Evolutionary conservation across 2,888 invertebrate genomes (phyloP).

Genomic region (Aspidiotus rigidus): DNA sequence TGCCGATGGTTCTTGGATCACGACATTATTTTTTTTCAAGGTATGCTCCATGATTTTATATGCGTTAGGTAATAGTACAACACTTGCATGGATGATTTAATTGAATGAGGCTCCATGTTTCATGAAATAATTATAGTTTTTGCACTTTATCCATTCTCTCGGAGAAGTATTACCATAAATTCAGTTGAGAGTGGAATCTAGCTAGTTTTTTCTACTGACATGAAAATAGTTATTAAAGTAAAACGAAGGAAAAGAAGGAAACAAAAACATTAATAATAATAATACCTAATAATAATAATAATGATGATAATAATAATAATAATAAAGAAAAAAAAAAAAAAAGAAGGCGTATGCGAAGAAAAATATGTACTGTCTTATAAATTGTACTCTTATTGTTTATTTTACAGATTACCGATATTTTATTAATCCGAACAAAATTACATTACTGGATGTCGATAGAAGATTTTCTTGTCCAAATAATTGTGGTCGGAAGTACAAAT

Average conservation of each 20-base stretch:
- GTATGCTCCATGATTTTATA: too few species aligned
- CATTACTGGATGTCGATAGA: neutral
- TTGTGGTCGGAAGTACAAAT: slow-evolving; percentile 38
- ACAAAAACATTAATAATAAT: neutral
- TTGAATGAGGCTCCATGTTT: too few species aligned
- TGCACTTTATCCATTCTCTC: neutral
- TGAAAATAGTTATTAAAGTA: neutral
- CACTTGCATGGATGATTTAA: too few species aligned
- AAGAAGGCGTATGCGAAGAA: neutral
- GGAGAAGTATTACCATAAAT: neutral
- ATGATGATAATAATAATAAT: neutral
- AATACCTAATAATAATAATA: too few species aligned
- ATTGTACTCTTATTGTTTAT: neutral
- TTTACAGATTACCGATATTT: neutral
- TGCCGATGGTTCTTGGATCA: too few species aligned
- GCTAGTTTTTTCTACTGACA: neutral
- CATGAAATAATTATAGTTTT: too few species aligned
- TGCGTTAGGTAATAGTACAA: too few species aligned
- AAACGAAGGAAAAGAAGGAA: neutral
- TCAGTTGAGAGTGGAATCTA: too few species aligned
- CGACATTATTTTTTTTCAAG: too few species aligned
- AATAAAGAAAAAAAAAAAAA: neutral
- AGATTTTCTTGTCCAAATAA: slow-evolving; percentile 25
- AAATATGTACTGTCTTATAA: too few species aligned
- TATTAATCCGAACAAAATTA: neutral